Percentiles rank a stretch among this genome's conserved stretches.
Conservation (phyloP, 2,888 invertebrate genomes). For the Eupithecia inturbata region DNA sequence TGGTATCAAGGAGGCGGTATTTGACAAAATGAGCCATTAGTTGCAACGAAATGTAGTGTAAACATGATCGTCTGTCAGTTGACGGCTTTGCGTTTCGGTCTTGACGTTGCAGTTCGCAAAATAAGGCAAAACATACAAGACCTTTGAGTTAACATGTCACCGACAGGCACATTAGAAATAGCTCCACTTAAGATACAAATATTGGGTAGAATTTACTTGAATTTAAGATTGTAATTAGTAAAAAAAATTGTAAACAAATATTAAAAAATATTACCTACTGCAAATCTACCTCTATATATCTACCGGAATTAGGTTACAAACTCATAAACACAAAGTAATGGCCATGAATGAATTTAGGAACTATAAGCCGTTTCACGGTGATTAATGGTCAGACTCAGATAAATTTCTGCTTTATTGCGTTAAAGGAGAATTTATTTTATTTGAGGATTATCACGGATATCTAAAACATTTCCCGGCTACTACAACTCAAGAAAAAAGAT, state of each 20-base stretch:
- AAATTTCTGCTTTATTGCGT: conserved; percentile 14
- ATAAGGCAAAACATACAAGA: background rate
- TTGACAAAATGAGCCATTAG: conserved; percentile 75
- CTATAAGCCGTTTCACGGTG: conserved; percentile 16
- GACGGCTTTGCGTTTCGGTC: conserved; percentile 37
- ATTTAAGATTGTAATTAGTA: background rate
- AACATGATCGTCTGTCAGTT: conserved; percentile 63
- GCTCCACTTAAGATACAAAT: background rate
- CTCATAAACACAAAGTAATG: conserved; percentile 8
- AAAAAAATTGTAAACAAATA: background rate
- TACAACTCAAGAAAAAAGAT: conserved; percentile 43
- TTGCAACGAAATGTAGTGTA: conserved; percentile 68
- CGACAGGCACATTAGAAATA: background rate
- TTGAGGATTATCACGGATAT: conserved; percentile 32
- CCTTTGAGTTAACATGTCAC: conserved; percentile 3
- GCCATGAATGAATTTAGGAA: background rate
- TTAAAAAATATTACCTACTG: background rate
- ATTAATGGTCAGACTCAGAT: conserved; percentile 19
- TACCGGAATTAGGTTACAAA: background rate
- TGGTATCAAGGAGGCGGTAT: conserved; percentile 55
- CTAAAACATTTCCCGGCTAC: conserved; percentile 44
- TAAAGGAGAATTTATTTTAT: conserved; percentile 34
- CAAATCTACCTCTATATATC: background rate
- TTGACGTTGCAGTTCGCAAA: conserved; percentile 37
- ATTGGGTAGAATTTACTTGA: background rate